Evolutionary conservation across 2,797 vertebrate species (phyloP).

Genomic region (Acipenser ruthenus): DNA sequence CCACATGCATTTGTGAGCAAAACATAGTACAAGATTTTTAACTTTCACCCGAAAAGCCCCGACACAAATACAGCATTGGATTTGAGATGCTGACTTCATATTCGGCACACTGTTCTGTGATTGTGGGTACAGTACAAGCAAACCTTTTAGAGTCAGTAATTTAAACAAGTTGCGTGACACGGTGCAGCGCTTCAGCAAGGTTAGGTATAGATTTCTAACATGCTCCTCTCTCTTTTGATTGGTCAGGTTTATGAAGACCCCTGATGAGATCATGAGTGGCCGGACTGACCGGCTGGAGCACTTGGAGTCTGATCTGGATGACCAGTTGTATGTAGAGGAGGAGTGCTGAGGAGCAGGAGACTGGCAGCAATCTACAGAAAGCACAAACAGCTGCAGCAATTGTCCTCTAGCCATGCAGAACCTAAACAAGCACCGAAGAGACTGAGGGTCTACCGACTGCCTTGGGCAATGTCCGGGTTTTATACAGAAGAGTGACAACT

Average conservation of each 20-base stretch:
- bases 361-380: too few species aligned
- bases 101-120: conserved; percentile 24
- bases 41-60: too few species aligned
- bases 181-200: not conserved
- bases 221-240: not conserved
- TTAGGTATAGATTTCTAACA: not conserved
- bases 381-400: too few species aligned
- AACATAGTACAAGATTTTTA: too few species aligned
- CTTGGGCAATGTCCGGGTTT: too few species aligned
- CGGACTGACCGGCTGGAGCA: conserved; percentile 90
- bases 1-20: too few species aligned
- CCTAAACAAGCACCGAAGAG: too few species aligned
- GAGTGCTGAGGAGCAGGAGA: conserved; percentile 68
- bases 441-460: too few species aligned
- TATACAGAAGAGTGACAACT: too few species aligned
- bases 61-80: too few species aligned
- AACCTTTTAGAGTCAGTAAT: not conserved
- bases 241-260: conserved; percentile 94
- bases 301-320: conserved; percentile 89
- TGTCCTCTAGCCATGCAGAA: too few species aligned
- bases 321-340: conserved; percentile 91
- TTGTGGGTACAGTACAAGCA: not conserved
- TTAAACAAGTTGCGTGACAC: not conserved
- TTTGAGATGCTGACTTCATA: too few species aligned
- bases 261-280: conserved; percentile 95